Evolutionary conservation across 2,113 vertebrate genomes (phyloP), one percentile per base, ranked within the genome.

Genomic region (Anguilla japonica): DNA sequence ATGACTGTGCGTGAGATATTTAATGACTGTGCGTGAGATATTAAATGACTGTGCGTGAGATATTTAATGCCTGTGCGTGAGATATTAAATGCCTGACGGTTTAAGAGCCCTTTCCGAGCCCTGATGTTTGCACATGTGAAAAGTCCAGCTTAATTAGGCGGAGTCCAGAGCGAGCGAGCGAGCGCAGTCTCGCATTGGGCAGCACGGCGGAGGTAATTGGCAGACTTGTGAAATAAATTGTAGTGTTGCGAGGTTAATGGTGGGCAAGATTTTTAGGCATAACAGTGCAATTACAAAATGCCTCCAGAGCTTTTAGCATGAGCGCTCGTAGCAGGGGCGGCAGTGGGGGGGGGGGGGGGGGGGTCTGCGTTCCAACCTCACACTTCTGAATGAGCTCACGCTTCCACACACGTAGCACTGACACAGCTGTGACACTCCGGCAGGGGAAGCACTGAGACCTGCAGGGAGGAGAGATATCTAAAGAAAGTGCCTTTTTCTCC

Each of bases 201-300:
- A 88, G 92, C 93, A 93, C 86, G 91, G 91, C 85, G 16, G 84
- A 90, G 90, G 91, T 93, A 94, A 95, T 94, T 93, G 92, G 91
- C 87, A 83, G 91, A 93, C 81, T 89, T 93, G 91, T 89, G 91
- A 93, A 93, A 93, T 93, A 93, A 94, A 93, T 93, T 92, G 93
- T 94, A 93, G 93, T 92, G 93, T 93, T 91, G 93, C 93, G 94
- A 96, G 95, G 96, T 97, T 96, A 97, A 97, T 95, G 94, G 94
- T 94, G 96, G 94, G 93, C 93, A 94, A 93, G 93, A 92, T 92
- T 96, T 96, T 94, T 87, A 95, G 94, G 92, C 94, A 94, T 91
- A 95, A 94, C 93, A 95, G 91, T 93, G 93, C 96, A 96, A 96
- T 95, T 96, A 94, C 89, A 93, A 92, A 93, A 91, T 93, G 93